Conservation (phyloP, 2,797 vertebrate species). For the Onychomys arenicola region DNA sequence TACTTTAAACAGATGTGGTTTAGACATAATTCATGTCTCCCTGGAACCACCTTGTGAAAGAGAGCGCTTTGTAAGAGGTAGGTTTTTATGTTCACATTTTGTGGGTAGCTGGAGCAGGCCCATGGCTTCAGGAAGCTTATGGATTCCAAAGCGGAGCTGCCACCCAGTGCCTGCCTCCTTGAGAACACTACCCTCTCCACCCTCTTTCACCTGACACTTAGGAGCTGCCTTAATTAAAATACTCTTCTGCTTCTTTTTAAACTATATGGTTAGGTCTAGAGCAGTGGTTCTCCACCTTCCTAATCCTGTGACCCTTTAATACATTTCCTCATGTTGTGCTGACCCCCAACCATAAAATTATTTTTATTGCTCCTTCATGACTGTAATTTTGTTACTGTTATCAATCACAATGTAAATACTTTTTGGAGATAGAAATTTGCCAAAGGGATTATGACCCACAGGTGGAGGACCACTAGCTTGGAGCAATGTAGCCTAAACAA, state of each 20-base stretch:
- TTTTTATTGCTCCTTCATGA: too few relatives aligned
- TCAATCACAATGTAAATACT: too few relatives aligned
- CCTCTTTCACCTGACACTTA: not conserved
- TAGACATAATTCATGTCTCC: not conserved
- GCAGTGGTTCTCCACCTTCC: not conserved
- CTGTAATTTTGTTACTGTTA: too few relatives aligned
- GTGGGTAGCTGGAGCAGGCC: not conserved
- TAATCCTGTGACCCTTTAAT: too few relatives aligned
- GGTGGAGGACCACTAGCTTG: not conserved
- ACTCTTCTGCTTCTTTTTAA: too few relatives aligned
- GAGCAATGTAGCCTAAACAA: not conserved
- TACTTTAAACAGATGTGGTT: not conserved
- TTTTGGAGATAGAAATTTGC: too few relatives aligned
- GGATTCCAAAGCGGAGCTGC: not conserved
- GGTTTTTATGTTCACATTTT: not conserved
- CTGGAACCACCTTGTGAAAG: not conserved
- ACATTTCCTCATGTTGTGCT: too few relatives aligned
- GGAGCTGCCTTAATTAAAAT: not conserved
- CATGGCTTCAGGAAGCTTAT: not conserved
- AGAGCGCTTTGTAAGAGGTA: not conserved
- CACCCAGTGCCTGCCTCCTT: not conserved
- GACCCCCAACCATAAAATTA: too few relatives aligned
- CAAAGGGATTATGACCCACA: not conserved
- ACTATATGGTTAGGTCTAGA: not conserved
- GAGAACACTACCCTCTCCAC: fast-evolving